Evolutionary conservation across 2,888 invertebrate genomes (phyloP).

Genomic region (Sinohyriopsis cumingii): DNA sequence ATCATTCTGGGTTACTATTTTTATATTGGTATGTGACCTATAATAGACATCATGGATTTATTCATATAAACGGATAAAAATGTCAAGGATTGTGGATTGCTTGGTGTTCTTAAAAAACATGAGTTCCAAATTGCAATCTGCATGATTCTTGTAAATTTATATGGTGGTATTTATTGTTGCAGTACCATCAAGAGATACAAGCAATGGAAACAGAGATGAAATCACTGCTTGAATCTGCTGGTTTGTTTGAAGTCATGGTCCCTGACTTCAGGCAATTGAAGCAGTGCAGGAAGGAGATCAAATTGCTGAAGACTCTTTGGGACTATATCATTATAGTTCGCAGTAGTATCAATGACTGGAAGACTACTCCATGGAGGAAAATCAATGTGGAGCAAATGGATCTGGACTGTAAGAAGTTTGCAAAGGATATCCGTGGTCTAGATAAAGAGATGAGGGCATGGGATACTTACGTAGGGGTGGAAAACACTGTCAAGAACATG

Average conservation of each 20-base stretch:
- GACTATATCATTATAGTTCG: constrained; percentile 91
- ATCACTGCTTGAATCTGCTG: constrained; percentile 89
- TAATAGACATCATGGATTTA: too few relatives aligned
- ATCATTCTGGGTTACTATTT: too few relatives aligned
- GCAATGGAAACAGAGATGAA: constrained; percentile 88
- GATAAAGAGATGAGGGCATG: constrained; percentile 97
- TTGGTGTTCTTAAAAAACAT: too few relatives aligned
- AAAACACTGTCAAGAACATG: constrained; percentile 95
- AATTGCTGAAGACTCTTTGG: constrained; percentile 88
- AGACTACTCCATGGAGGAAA: constrained; percentile 95
- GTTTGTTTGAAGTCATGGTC: constrained; percentile 93
- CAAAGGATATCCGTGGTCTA: constrained; percentile 80
- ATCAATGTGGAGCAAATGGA: constrained; percentile 99
- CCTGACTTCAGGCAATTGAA: constrained; percentile 94
- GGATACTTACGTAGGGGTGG: constrained; percentile 91
- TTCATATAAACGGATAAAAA: too few relatives aligned
- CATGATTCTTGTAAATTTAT: too few relatives aligned
- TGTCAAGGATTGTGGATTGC: too few relatives aligned
- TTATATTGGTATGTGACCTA: too few relatives aligned
- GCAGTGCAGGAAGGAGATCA: constrained; percentile 91
- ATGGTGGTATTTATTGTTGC: not conserved
- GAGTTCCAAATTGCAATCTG: too few relatives aligned
- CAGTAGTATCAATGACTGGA: constrained; percentile 95
- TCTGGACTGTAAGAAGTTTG: constrained; percentile 96
- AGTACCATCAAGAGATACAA: constrained; percentile 83